Evolutionary conservation across 2,797 vertebrate species (phyloP), one percentile per base, ranked within the genome.

Genomic region (Schizopygopsis malacanthus): DNA sequence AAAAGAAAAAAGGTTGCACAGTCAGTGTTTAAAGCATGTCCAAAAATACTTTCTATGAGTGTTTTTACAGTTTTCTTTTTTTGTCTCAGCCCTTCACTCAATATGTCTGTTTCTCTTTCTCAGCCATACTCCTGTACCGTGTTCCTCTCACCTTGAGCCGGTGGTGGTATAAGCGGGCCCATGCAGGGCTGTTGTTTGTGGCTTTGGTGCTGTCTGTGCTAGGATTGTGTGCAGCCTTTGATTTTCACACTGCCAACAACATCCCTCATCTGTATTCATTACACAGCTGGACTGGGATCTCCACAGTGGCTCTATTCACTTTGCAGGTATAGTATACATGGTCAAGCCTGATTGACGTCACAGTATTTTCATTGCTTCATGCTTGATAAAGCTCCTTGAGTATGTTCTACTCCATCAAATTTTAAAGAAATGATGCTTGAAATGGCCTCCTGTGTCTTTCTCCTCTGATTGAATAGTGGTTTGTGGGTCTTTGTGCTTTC

Each of bases 251-350:
- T 2, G 25, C 13, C 0, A 5, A 72, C 0, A 67, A 78, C 0
- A 93, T 92, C 0, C 59, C 92, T 83, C 93, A 96, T 86, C 93
- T 96, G 89, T 96, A 96, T 86, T 96, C 95, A 0, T 80, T 96
- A 85, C 95, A 96, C 90, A 96, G 96, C 89, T 96, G 96, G 95
- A 63, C 95, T 88, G 95, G 95, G 33, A 90, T 96, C 79, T 81
- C 2, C 4, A 88, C 95, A 0, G 88, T 95, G 9, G 61, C 94
- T 84, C 87, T 96, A 77, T 96, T 96, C 20, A 91, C 93, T 85
- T 93, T 92, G 77, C 95, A 96, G 95, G 96, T 96, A 85, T 1
- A 69, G 28, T 13, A 37, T 18, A 37, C 2, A 43, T 18, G 6
- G 6, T 3, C 41, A 37, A 45, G 13, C 20, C 22, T 45, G 13